Conservation (phyloP, 1,140 invertebrate genomes). For the Heliconius nattereri region DNA sequence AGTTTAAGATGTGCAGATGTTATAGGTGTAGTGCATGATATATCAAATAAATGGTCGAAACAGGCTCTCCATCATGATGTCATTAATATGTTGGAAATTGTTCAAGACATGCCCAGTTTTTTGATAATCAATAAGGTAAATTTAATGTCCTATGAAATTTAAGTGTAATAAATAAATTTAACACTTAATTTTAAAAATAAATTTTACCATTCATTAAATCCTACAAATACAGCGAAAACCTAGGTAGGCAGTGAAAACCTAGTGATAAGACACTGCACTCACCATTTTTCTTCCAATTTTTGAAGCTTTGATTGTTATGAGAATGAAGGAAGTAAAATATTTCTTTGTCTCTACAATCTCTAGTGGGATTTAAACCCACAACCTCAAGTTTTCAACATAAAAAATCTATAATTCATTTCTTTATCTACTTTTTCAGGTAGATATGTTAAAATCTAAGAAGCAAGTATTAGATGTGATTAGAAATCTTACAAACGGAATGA, state of each 20-base stretch:
- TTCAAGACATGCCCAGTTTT: conserved; percentile 86
- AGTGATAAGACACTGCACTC: no score
- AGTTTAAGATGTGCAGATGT: conserved; percentile 89
- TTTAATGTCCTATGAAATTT: neutral
- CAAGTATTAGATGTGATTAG: conserved; percentile 87
- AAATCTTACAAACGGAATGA: conserved; percentile 85
- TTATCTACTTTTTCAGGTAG: conserved; percentile 83
- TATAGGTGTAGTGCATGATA: conserved; percentile 93
- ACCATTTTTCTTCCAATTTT: no score
- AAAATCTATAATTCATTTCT: neutral
- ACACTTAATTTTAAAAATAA: no score
- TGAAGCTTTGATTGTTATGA: no score
- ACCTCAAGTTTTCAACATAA: no score
- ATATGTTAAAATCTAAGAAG: conserved; percentile 89
- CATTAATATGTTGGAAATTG: conserved; percentile 84
- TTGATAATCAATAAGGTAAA: conserved; percentile 93
- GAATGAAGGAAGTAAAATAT: no score
- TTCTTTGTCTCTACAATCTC: no score
- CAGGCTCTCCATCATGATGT: conserved; percentile 86
- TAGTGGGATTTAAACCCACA: no score
- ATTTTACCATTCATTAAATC: no score
- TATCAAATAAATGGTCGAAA: conserved; percentile 86
- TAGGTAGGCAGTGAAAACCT: no score
- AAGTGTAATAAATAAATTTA: neutral
- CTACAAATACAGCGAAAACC: no score